A percentile compares a stretch with the other conserved stretches of the same genome.
phyloP scores from a whole-genome alignment of 2,888 invertebrate genomes.

The Cabera pusaria region DNA sequence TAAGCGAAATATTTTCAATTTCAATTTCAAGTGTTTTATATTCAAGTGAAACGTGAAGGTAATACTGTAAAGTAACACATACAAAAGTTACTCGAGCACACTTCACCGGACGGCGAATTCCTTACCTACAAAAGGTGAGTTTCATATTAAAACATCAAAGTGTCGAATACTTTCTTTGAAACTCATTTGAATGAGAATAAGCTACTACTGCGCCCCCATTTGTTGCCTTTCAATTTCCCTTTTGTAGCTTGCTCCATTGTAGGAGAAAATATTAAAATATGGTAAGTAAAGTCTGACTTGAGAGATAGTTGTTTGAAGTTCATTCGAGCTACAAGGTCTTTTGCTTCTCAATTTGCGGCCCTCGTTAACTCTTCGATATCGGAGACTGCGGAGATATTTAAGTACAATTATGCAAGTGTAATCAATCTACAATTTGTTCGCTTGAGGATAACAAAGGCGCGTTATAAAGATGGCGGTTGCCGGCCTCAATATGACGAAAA shows the following conservation, averaged over 20 bases:
- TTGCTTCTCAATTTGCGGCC: conserved; percentile 27
- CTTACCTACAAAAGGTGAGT: conserved; percentile 36
- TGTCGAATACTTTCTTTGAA: conserved; percentile 63
- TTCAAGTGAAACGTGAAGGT: background rate
- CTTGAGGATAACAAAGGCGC: conserved; percentile 29
- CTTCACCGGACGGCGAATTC: conserved; percentile 23
- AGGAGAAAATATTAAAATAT: conserved; percentile 72
- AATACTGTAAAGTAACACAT: too few species aligned
- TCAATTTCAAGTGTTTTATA: too few species aligned
- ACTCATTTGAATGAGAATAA: conserved; percentile 77
- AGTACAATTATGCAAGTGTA: conserved; percentile 11
- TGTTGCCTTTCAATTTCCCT: conserved; percentile 70
- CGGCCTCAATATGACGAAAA: conserved; percentile 33
- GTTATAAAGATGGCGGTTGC: conserved; percentile 27
- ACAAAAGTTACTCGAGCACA: too few species aligned
- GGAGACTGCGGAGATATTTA: background rate
- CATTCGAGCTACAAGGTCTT: conserved; percentile 26
- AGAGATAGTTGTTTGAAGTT: conserved; percentile 47
- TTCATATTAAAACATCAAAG: conserved; percentile 62
- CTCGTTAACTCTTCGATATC: conserved; percentile 32
- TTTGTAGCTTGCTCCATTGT: conserved; percentile 60
- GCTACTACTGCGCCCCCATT: conserved; percentile 56
- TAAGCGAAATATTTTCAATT: too few species aligned
- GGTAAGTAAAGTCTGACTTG: conserved; percentile 62
- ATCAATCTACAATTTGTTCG: conserved; percentile 23